Evolutionary conservation across 2,888 invertebrate species (phyloP).

Genomic region (Drosophila neutralis): DNA sequence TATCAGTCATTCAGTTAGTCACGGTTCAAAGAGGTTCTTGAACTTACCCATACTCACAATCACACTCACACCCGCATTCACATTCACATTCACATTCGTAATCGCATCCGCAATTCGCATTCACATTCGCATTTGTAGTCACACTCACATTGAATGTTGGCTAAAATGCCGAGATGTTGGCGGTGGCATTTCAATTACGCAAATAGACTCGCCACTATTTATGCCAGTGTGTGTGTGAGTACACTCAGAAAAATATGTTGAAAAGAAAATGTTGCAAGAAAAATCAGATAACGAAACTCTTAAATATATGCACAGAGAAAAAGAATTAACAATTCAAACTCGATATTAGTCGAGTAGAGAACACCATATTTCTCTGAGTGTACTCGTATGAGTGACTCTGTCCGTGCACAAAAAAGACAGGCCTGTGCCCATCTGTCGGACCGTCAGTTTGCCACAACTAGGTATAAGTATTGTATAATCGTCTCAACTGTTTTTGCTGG

Average conservation of each 20-base stretch:
- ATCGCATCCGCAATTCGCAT: slow-evolving; percentile 18
- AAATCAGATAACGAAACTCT: neutral
- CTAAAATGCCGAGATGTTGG: slow-evolving; percentile 53
- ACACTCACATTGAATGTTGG: slow-evolving; percentile 33
- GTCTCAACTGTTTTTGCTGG: slow-evolving; percentile 28
- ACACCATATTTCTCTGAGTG: neutral
- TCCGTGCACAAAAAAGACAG: slow-evolving; percentile 8
- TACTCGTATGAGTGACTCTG: slow-evolving; percentile 21
- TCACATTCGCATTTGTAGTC: slow-evolving; percentile 23
- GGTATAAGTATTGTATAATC: slow-evolving; percentile 29
- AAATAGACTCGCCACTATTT: slow-evolving; percentile 53
- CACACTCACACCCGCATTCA: slow-evolving; percentile 39
- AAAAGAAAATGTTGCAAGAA: too few species aligned
- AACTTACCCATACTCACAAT: slow-evolving; percentile 38
- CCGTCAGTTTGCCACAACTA: slow-evolving; percentile 20
- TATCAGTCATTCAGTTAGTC: slow-evolving; percentile 78
- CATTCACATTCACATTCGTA: slow-evolving; percentile 22
- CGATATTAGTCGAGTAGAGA: neutral
- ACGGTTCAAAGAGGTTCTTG: slow-evolving; percentile 74
- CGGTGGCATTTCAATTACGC: slow-evolving; percentile 75
- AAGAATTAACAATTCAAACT: neutral
- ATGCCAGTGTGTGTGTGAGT: slow-evolving; percentile 5
- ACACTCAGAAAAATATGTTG: neutral
- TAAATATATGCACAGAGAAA: neutral
- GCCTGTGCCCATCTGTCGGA: slow-evolving; percentile 27